Conservation (phyloP, 2,888 invertebrate species). For the Xylophagus ater region DNA sequence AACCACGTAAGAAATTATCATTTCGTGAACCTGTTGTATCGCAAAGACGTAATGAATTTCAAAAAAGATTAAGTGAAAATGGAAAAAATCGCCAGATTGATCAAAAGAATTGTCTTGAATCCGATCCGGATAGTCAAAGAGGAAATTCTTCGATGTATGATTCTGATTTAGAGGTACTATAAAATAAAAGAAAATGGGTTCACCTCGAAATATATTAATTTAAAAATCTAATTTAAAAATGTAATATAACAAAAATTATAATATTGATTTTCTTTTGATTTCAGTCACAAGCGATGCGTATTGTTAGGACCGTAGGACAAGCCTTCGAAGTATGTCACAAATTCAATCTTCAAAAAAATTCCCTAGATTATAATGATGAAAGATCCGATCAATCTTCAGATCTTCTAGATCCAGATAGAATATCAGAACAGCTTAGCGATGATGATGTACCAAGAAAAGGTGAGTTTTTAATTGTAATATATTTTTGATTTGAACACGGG, state of each 20-base stretch:
- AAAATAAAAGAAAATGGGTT: background rate
- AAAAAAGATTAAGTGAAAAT: constrained; percentile 1
- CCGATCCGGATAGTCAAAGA: no score
- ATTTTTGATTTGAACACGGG: no score
- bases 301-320: constrained; percentile 96
- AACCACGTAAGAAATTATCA: constrained; percentile 74
- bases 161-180: constrained; percentile 21
- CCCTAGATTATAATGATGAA: constrained; percentile 39
- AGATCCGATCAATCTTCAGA: constrained; percentile 38
- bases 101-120: constrained; percentile 1
- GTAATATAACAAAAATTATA: background rate
- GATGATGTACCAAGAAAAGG: constrained; percentile 50
- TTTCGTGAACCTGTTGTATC: constrained; percentile 61
- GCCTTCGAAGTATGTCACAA: constrained; percentile 99
- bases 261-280: constrained; percentile 23
- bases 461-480: constrained; percentile 31
- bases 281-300: constrained; percentile 96
- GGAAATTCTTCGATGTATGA: no score
- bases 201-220: no score
- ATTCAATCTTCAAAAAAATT: constrained; percentile 55
- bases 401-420: constrained; percentile 35
- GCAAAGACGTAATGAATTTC: constrained; percentile 17
- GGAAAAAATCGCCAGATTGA: constrained; percentile 4
- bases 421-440: constrained; percentile 36
- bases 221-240: no score